A percentile compares a stretch with the other conserved stretches of the same genome.
These are phyloP conservation scores for Lathronympha strigana DNA, from an alignment of 2,888 invertebrate species.

Conservation along the genomic window DNA sequence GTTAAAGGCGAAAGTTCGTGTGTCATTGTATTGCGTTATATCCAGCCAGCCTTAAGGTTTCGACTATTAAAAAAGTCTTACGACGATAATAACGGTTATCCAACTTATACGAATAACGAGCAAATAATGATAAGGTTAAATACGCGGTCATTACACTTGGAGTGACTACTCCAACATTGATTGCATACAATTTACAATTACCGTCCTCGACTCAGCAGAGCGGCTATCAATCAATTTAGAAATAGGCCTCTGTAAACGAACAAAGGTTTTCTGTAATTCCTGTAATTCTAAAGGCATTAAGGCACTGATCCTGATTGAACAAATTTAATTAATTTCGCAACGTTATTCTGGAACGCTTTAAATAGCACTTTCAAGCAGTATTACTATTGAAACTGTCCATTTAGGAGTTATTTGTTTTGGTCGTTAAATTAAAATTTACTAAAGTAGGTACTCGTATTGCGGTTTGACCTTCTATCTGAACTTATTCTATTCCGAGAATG, in stretches of 20 bases:
- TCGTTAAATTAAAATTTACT: neutral
- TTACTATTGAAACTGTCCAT: constrained; percentile 26
- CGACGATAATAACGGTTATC: neutral
- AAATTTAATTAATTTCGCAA: constrained; percentile 42
- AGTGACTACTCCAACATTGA: neutral
- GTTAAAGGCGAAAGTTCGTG: constrained; percentile 43
- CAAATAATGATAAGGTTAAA: neutral
- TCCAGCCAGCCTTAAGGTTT: constrained; percentile 39
- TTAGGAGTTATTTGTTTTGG: neutral
- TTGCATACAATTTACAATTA: constrained; percentile 20
- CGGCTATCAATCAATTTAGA: constrained; percentile 38
- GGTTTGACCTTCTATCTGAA: too few species aligned
- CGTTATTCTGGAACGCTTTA: constrained; percentile 16
- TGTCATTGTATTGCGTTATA: constrained; percentile 65
- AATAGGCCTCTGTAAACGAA: constrained; percentile 30
- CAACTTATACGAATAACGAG: neutral
- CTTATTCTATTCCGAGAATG: too few species aligned
- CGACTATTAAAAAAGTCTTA: neutral
- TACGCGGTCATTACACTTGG: constrained; percentile 40
- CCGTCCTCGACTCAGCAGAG: constrained; percentile 8
- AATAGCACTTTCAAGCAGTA: constrained; percentile 20
- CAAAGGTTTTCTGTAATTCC: constrained; percentile 36
- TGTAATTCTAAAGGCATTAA: constrained; percentile 38
- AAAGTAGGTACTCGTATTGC: too few species aligned
- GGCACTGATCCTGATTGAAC: constrained; percentile 38